These are phyloP conservation scores for Calcarius lapponicus DNA, from an alignment of 2,797 vertebrate genomes.

Conservation along the genomic window DNA sequence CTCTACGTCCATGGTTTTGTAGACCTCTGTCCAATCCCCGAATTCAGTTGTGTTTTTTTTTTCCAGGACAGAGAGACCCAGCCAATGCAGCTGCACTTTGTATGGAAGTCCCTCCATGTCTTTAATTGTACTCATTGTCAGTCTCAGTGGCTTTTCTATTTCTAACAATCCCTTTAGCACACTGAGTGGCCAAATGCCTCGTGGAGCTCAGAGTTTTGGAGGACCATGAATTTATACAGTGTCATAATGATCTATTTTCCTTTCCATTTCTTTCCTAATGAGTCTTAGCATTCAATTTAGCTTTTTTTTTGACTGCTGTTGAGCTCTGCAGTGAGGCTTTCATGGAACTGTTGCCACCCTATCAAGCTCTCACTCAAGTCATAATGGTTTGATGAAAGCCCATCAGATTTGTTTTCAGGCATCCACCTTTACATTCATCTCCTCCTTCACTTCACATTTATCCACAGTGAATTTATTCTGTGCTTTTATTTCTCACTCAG, in stretches of 20 bases:
- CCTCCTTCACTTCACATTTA: not conserved
- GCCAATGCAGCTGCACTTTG: not conserved
- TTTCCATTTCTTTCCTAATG: constrained; percentile 32
- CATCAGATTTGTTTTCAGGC: not conserved
- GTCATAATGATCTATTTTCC: not conserved
- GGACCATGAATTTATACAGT: not conserved
- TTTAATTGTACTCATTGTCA: not conserved
- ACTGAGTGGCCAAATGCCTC: not conserved
- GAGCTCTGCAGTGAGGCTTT: not conserved
- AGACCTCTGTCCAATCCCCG: not conserved
- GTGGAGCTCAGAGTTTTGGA: not conserved
- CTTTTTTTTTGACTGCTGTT: constrained; percentile 10
- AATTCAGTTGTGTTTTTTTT: not conserved
- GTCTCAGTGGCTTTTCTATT: not conserved
- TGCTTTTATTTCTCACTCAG: not conserved
- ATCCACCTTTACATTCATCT: not conserved
- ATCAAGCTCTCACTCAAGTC: not conserved
- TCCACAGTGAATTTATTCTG: not conserved
- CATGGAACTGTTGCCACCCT: not conserved
- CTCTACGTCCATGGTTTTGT: not conserved
- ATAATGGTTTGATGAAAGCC: not conserved
- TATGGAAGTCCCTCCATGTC: not conserved
- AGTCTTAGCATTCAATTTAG: not conserved
- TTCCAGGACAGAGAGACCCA: not conserved
- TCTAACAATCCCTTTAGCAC: not conserved